Conservation (phyloP, 2,888 invertebrate species). For the Drosophila robusta region DNA sequence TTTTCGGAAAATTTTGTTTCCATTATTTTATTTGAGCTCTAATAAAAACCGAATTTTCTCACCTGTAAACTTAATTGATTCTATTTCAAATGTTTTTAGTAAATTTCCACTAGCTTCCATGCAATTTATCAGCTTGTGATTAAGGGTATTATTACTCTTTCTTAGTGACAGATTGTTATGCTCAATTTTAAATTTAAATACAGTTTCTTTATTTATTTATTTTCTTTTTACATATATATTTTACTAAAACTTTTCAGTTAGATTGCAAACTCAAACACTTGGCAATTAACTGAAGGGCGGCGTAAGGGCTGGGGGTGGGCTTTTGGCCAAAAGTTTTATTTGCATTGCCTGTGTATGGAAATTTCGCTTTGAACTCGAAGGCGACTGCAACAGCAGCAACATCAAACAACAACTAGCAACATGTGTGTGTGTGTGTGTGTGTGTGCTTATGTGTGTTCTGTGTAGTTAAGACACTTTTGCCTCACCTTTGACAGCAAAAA, state of each 20-base stretch:
- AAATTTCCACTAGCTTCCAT: background rate
- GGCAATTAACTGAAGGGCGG: constrained; percentile 43
- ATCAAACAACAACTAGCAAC: constrained; percentile 17
- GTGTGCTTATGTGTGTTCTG: constrained; percentile 9
- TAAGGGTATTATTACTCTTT: constrained; percentile 3
- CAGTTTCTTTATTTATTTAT: constrained; percentile 10
- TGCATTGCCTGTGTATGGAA: constrained; percentile 42
- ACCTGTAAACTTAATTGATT: background rate
- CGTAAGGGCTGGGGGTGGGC: constrained; percentile 8
- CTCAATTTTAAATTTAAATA: constrained; percentile 5
- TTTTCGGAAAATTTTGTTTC: too few relatives aligned
- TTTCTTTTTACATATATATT: background rate
- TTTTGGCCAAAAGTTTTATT: constrained; percentile 57
- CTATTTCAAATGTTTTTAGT: background rate
- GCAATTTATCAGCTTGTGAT: constrained; percentile 7
- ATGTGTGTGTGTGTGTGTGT: constrained; percentile 16
- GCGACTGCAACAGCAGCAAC: constrained; percentile 26
- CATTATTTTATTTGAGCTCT: too few relatives aligned
- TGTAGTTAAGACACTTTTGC: constrained; percentile 59
- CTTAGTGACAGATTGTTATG: background rate
- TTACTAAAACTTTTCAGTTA: constrained; percentile 17
- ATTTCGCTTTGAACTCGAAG: constrained; percentile 51
- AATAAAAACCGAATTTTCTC: too few relatives aligned
- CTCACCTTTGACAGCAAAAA: constrained; percentile 71
- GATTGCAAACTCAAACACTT: constrained; percentile 38